These are phyloP conservation scores for Cremastobaeus sp. DNA, from an alignment of 2,888 invertebrate genomes.

Conservation along the genomic window DNA sequence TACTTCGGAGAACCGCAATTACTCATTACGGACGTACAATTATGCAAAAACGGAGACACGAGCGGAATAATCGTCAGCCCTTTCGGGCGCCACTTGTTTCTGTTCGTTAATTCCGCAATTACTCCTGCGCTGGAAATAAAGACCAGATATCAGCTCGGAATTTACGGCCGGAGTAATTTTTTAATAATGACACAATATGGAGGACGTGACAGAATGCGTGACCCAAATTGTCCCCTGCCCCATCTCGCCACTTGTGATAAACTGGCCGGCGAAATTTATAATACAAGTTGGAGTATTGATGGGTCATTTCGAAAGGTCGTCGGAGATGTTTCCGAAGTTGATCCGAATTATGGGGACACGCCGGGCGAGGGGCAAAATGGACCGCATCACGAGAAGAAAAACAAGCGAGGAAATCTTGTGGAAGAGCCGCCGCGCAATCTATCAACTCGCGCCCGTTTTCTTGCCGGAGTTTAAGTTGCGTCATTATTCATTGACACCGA, in stretches of 20 bases:
- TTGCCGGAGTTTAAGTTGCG: constrained; percentile 34
- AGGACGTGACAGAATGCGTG: too few relatives aligned
- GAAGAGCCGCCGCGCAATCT: constrained; percentile 30
- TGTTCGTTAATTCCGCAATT: too few relatives aligned
- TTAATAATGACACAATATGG: too few relatives aligned
- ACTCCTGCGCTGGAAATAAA: too few relatives aligned
- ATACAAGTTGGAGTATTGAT: constrained; percentile 9
- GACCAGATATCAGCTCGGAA: too few relatives aligned
- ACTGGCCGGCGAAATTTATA: constrained; percentile 11
- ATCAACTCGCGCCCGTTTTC: too few relatives aligned
- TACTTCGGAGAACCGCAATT: too few relatives aligned
- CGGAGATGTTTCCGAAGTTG: background rate
- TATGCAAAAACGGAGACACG: too few relatives aligned
- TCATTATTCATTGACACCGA: constrained; percentile 45
- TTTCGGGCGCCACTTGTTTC: too few relatives aligned
- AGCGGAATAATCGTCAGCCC: too few relatives aligned
- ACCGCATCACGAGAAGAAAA: constrained; percentile 22
- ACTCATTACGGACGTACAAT: too few relatives aligned
- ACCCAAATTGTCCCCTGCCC: background rate
- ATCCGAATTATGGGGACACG: constrained; percentile 2
- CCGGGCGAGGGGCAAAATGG: background rate
- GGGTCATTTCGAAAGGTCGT: constrained; percentile 15
- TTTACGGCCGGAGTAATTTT: too few relatives aligned
- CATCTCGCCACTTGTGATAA: constrained; percentile 1
- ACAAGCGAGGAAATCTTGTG: constrained; percentile 33